A percentile compares a stretch with the other conserved stretches of the same genome.
phyloP scores from a whole-genome alignment of 2,113 vertebrate genomes.

The Pseudopipra pipra region DNA sequence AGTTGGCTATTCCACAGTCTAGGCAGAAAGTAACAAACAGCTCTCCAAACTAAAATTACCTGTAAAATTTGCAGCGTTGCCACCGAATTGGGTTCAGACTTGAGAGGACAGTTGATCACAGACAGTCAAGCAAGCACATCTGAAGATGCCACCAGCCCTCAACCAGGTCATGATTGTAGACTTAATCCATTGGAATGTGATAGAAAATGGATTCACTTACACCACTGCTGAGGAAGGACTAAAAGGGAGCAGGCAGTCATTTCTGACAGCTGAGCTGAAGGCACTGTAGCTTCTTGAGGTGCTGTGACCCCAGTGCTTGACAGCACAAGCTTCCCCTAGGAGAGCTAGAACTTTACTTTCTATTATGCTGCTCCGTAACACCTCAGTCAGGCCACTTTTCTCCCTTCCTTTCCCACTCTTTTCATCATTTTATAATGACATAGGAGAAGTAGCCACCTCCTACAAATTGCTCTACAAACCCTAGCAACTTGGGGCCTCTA shows the following conservation, averaged over 20 bases:
- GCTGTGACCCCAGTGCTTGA: neutral
- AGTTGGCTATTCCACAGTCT: neutral
- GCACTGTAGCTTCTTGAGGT: neutral
- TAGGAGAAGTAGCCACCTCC: neutral
- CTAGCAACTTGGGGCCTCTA: constrained; percentile 21
- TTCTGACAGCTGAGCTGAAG: neutral
- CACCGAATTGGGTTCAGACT: neutral
- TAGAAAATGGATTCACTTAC: neutral
- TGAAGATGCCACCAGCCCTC: neutral
- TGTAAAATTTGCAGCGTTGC: neutral
- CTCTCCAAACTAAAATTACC: neutral
- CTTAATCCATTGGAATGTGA: neutral
- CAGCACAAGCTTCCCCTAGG: neutral
- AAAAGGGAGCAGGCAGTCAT: neutral
- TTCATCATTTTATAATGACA: neutral
- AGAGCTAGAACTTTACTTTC: neutral
- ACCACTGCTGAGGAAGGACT: neutral
- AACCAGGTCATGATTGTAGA: neutral
- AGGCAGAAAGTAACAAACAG: neutral
- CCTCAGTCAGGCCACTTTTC: neutral
- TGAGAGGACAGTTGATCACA: neutral
- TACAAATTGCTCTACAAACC: neutral
- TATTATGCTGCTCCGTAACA: neutral
- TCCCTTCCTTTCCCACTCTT: neutral
- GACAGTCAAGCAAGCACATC: neutral